Base-by-base conservation (phyloP, 2,888 invertebrate species). In the Dichetophora obliterata region DNA sequence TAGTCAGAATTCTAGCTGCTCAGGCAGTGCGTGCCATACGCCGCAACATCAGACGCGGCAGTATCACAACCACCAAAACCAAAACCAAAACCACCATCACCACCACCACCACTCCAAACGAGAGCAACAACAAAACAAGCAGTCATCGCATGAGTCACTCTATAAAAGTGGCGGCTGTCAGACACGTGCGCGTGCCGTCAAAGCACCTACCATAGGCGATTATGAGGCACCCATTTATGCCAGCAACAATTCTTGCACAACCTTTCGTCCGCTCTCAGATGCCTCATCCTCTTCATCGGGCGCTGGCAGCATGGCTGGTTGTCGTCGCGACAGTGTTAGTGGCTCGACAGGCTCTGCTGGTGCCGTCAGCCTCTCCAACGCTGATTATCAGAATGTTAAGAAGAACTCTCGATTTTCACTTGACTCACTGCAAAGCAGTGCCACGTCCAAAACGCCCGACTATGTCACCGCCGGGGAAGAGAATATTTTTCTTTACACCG, bases 341-440 rank as follows among this genome's bases (percentile, higher is more conserved):
- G 81, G 80, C 16, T 82, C 83, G 31, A 78, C 81, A 19, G 80
- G 79, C n/a, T 86, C 86, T 3, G 80, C 81, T 48, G 82, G 82
- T 19, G 77, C 78, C 50, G 77, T 79, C 50, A 61, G 27, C 14
- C n/a, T 16, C 16, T 31, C 14, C 4, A 43, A 43, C 31, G 82
- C 82, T 43, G 89, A 88, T n/a, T 34, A 59, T 75, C 86, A 87
- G 74, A 87, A 83, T 78, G 80, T 85, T 14, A 86, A 87, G 76
- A 88, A 88, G 82, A 88, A 86, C 63, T 89, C 89, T 0, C 84
- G 88, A 31, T 88, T 88, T 79, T 89, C 89, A 0, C 78, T 89
- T 78, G 89, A 89, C 76, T 89, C 89, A 2, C 80, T 89, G 76
- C 89, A 89, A 63, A 89, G 89, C 71, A 89, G 88, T 75, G 85